Base-by-base conservation (phyloP, 1,140 invertebrate species). In the Neodiprion fabricii region DNA sequence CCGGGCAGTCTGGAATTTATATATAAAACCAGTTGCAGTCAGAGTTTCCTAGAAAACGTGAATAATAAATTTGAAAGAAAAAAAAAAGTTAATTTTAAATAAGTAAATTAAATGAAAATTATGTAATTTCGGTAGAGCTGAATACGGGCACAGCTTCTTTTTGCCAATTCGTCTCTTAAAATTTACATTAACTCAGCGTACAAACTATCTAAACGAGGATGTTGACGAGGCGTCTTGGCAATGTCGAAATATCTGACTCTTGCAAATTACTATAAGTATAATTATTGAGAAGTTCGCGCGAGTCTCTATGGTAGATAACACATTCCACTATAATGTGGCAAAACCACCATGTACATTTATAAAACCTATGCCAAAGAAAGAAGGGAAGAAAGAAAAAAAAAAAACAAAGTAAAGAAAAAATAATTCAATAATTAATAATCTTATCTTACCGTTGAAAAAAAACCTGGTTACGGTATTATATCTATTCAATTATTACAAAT, bases 1-100 rank as follows among this genome's bases (percentile, higher is more conserved):
- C 82, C 81, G 85, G 86, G 85, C 85, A 87, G 85, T 87, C 82
- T 85, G 85, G 80, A 84, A 80, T 81, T 80, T 76, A 75, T 75
- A 53, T 73, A 72, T 21, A 74, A 49, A 75, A 82, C 83, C 82
- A 84, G 82, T 81, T 78, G 77, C 77, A 82, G 85, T 84, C 81
- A 79, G 79, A 80, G 81, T 82, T 84, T 81, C 73, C 76, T 85
- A 74, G 67, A 47, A 69, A 11, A 69, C 67, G 67, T 47, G 67
- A 69, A 47, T 67, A 67, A 72, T 28, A 65, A 76, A 76, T 69
- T 69, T 21, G 7, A 65, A 17, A 17, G 7, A 65, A 65, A 65
- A 65, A 14, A 65, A 65, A 65, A 65, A 14, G 61, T 77, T 40
- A 70, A 77, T 77, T 65, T 76, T 77, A 77, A 40, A 40, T 40